phyloP scores from a whole-genome alignment of 2,797 vertebrate genomes.

The Catostomus latipinnis region DNA sequence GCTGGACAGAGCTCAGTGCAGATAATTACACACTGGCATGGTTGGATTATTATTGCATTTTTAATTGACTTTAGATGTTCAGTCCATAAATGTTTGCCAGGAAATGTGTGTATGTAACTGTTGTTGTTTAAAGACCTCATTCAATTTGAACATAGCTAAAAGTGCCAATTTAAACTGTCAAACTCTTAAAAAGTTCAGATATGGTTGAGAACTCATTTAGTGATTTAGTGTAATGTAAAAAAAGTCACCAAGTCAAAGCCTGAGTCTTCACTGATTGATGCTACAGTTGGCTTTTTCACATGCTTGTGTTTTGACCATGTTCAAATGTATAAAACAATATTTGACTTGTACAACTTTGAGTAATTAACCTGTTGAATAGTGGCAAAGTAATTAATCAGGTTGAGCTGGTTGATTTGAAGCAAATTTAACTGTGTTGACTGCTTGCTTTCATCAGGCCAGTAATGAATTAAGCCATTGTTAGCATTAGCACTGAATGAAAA shows the following conservation, averaged over 20 bases:
- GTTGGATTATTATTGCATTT: constrained; percentile 67
- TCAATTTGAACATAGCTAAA: neutral
- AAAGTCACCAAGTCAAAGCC: neutral
- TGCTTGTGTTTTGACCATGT: constrained; percentile 16
- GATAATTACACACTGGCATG: constrained; percentile 66
- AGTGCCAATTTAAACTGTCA: neutral
- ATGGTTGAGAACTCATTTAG: neutral
- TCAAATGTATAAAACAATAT: neutral
- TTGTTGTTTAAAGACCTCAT: no score
- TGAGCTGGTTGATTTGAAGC: constrained; percentile 9
- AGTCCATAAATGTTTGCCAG: constrained; percentile 64
- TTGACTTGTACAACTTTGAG: constrained; percentile 14
- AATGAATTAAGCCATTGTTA: constrained; percentile 38
- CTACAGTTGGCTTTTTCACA: neutral
- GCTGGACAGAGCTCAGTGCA: constrained; percentile 63
- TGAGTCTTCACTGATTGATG: neutral
- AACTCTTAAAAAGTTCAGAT: neutral
- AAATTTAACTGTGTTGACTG: constrained; percentile 42
- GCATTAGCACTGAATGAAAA: constrained; percentile 10
- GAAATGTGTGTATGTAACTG: constrained; percentile 21
- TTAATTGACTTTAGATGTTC: constrained; percentile 28
- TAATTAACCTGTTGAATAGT: constrained; percentile 23
- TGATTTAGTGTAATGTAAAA: neutral
- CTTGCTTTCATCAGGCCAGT: constrained; percentile 36
- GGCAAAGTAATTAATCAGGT: constrained; percentile 26